Evolutionary conservation across 1,140 invertebrate species (phyloP).

Genomic region (Vanessa atalanta): DNA sequence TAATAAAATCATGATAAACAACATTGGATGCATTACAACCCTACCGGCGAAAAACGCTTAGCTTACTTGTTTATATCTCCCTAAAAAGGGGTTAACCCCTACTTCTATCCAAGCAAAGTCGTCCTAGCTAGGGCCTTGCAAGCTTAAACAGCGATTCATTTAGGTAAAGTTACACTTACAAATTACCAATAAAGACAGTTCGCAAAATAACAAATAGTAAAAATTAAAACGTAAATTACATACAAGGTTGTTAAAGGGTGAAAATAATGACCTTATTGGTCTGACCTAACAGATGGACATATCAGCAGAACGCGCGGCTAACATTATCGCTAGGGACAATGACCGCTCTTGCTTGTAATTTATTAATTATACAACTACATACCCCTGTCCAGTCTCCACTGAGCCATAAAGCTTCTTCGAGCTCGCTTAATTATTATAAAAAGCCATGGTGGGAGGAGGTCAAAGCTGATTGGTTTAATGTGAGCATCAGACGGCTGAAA

Average conservation of each 20-base stretch:
- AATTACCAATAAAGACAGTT: not conserved
- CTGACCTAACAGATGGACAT: conserved; percentile 69
- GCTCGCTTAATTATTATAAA: conserved; percentile 2
- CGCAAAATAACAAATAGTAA: not conserved
- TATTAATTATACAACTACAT: conserved; percentile 76
- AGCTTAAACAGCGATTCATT: no score
- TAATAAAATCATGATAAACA: no score
- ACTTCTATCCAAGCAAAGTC: no score
- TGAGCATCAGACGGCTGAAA: conserved; percentile 32
- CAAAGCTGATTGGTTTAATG: conserved; percentile 19
- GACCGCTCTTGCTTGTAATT: conserved; percentile 71
- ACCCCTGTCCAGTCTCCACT: conserved; percentile 54
- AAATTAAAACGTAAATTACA: conserved; percentile 33
- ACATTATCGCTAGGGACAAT: conserved; percentile 71
- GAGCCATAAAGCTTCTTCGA: conserved; percentile 36
- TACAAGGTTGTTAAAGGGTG: conserved; percentile 56
- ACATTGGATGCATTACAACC: no score
- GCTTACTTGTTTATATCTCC: no score
- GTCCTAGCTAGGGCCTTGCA: no score
- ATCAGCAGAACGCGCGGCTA: conserved; percentile 60
- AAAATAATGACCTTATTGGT: conserved; percentile 63
- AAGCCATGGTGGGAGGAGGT: conserved; percentile 18
- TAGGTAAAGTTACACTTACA: not conserved
- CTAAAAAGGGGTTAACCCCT: no score
- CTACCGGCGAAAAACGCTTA: no score